Evolutionary conservation across 2,113 vertebrate species (phyloP).

Genomic region (Geococcyx californianus): DNA sequence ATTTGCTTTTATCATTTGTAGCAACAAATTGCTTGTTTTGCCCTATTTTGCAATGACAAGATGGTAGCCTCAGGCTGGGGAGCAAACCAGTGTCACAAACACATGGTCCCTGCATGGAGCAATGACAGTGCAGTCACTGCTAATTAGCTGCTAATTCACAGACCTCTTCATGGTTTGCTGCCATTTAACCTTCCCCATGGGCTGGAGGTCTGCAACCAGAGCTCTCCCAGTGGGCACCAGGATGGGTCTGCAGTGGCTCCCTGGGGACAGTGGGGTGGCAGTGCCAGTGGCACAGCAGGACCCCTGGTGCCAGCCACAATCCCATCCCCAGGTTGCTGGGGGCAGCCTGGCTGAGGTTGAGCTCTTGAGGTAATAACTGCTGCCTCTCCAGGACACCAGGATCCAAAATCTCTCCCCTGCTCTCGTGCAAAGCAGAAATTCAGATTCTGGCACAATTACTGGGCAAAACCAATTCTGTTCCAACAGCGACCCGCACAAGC

Average conservation of each 20-base stretch:
- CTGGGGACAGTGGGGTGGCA: not conserved
- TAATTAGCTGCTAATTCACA: constrained; percentile 55
- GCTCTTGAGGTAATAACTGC: not conserved
- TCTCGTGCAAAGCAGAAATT: not conserved
- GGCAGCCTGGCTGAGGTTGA: not conserved
- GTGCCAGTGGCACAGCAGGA: fast-evolving
- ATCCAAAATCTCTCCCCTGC: not conserved
- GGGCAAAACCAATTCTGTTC: not conserved
- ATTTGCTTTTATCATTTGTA: not conserved
- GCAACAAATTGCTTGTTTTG: not conserved
- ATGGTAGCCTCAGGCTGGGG: not conserved
- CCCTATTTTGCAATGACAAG: not conserved
- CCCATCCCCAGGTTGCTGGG: not conserved
- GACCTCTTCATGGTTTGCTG: not conserved
- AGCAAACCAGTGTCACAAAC: fast-evolving
- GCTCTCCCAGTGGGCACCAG: not conserved
- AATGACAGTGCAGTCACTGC: not conserved
- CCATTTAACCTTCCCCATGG: not conserved
- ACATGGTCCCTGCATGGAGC: not conserved
- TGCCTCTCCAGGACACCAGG: fast-evolving
- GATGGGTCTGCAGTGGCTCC: not conserved
- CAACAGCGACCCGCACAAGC: fast-evolving
- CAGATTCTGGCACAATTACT: fast-evolving
- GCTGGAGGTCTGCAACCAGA: not conserved
- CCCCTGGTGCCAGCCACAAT: not conserved